Conservation (phyloP, 1,140 invertebrate genomes). For the Megalopta genalis region DNA sequence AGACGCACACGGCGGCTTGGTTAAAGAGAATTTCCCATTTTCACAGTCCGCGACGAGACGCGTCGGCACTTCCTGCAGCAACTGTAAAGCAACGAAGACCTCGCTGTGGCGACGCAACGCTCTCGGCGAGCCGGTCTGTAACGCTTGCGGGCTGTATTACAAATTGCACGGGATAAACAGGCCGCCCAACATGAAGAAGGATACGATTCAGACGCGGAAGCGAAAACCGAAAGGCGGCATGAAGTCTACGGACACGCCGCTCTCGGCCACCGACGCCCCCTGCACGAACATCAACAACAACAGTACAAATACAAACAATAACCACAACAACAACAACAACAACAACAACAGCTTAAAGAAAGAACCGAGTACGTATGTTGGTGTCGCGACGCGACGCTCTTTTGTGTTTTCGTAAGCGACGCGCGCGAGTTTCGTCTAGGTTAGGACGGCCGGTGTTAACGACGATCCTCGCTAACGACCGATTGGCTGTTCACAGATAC, state of each 20-base stretch:
- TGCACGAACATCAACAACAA: conserved; percentile 57
- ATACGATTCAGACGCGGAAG: conserved; percentile 95
- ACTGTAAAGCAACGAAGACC: conserved; percentile 90
- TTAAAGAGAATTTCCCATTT: conserved; percentile 52
- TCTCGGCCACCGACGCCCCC: conserved; percentile 34
- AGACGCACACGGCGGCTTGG: too few species aligned
- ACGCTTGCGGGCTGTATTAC: conserved; percentile 94
- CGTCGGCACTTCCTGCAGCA: conserved; percentile 92
- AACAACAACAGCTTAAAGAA: conserved; percentile 67
- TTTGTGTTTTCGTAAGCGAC: too few species aligned
- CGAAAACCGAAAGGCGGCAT: conserved; percentile 90
- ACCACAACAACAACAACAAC: conserved; percentile 68
- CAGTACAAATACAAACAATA: conserved; percentile 47
- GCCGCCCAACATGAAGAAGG: conserved; percentile 97
- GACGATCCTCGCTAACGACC: too few species aligned
- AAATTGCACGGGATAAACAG: conserved; percentile 93
- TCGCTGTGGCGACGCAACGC: conserved; percentile 94
- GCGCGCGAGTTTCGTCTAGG: too few species aligned
- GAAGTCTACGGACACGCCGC: conserved; percentile 70
- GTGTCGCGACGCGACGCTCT: too few species aligned
- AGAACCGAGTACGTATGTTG: conserved; percentile 64
- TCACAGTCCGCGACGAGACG: conserved; percentile 84
- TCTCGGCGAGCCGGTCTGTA: conserved; percentile 94
- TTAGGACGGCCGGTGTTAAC: too few species aligned
- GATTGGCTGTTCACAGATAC: conserved; percentile 67